Evolutionary conservation across 2,113 vertebrate genomes (phyloP).

Genomic region (Scophthalmus maximus): DNA sequence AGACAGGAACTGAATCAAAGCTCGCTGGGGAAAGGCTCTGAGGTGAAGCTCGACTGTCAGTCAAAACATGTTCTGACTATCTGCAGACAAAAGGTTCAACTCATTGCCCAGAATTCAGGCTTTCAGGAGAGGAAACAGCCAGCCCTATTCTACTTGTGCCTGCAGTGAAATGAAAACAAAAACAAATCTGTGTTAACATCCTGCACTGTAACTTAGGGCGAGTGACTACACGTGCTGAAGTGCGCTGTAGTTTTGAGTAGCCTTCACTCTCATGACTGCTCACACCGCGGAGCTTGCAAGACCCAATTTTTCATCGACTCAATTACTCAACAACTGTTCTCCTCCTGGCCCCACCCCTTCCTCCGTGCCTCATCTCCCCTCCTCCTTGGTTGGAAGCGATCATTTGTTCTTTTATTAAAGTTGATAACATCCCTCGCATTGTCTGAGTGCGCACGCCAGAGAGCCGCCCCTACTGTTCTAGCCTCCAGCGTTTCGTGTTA

Average conservation of each 20-base stretch:
- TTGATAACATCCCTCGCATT: slow-evolving; percentile 91
- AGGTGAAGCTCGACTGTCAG: slow-evolving; percentile 64
- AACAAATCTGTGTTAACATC: slow-evolving; percentile 65
- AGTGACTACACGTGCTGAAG: slow-evolving; percentile 47
- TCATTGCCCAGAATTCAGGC: slow-evolving; percentile 38
- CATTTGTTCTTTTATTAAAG: slow-evolving; percentile 87
- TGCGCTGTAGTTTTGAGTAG: slow-evolving; percentile 29
- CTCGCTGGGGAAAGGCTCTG: slow-evolving; percentile 47
- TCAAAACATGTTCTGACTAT: slow-evolving; percentile 54
- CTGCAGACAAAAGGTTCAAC: slow-evolving; percentile 60
- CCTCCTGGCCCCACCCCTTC: slow-evolving; percentile 55
- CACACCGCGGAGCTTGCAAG: slow-evolving; percentile 69
- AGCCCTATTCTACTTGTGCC: slow-evolving; percentile 28
- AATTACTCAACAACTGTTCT: slow-evolving; percentile 85
- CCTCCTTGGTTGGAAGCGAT: slow-evolving; percentile 84
- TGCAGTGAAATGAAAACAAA: slow-evolving; percentile 46
- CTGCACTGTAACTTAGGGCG: slow-evolving; percentile 41
- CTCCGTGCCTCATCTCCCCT: slow-evolving; percentile 49
- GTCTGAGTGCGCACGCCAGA: slow-evolving; percentile 88
- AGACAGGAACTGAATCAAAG: slow-evolving; percentile 61
- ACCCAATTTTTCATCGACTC: slow-evolving; percentile 89
- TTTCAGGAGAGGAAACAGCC: slow-evolving; percentile 45
- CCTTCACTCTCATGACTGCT: slow-evolving; percentile 60
- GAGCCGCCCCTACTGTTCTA: slow-evolving; percentile 92
- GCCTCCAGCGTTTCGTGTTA: slow-evolving; percentile 93